phyloP scores from a whole-genome alignment of 2,113 vertebrate genomes.

The Anhinga rufa region DNA sequence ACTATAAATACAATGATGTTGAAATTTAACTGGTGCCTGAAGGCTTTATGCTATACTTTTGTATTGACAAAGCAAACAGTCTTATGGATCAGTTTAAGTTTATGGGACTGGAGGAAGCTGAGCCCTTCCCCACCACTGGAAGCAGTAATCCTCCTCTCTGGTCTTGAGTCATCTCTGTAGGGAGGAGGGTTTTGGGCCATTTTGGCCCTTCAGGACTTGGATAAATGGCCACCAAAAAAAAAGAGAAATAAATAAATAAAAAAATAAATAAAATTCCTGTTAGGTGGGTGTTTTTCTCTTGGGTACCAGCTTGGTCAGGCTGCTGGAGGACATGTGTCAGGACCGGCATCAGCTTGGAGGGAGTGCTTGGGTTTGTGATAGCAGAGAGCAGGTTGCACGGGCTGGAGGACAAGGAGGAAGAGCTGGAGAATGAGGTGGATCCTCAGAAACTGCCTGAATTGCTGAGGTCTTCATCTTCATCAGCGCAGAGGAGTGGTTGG shows the following conservation, averaged over 20 bases:
- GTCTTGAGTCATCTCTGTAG: fast-evolving
- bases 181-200: background rate
- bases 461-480: background rate
- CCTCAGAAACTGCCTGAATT: background rate
- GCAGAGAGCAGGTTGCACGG: background rate
- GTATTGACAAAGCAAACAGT: slow-evolving; percentile 49
- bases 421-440: background rate
- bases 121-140: background rate
- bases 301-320: background rate
- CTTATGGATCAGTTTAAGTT: background rate
- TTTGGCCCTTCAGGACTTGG: background rate
- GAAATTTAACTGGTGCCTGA: slow-evolving; percentile 48
- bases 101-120: background rate
- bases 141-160: background rate
- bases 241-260: no score
- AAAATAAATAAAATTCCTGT: fast-evolving
- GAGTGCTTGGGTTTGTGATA: background rate
- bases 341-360: background rate
- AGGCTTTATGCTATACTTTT: slow-evolving; percentile 13
- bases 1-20: slow-evolving; percentile 44
- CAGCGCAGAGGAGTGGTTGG: background rate
- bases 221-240: background rate
- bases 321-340: fast-evolving
- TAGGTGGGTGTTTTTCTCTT: background rate
- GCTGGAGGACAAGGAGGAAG: background rate